These are phyloP conservation scores for Hipposideros armiger DNA, from an alignment of 2,113 vertebrate species.

Conservation along the genomic window DNA sequence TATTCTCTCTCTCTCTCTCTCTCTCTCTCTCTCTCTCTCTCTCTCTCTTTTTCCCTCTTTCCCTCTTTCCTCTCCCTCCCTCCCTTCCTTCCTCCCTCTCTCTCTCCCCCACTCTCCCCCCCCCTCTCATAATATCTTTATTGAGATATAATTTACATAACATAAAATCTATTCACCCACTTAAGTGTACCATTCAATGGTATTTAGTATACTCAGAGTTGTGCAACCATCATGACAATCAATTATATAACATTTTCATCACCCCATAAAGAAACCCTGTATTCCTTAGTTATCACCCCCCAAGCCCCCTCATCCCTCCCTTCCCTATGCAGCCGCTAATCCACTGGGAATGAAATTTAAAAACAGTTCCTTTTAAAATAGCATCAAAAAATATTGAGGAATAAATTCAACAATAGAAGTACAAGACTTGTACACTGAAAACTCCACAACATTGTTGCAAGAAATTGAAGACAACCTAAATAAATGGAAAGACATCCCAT, in stretches of 20 bases:
- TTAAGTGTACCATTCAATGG: neutral
- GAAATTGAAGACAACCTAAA: neutral
- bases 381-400: slow-evolving; percentile 2
- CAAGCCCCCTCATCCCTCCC: neutral
- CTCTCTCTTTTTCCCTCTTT: neutral
- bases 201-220: neutral
- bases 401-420: neutral
- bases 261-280: neutral
- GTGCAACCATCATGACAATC: neutral
- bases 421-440: neutral
- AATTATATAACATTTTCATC: neutral
- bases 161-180: neutral
- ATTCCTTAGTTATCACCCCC: neutral
- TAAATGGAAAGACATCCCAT: neutral
- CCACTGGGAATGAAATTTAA: neutral
- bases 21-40: neutral
- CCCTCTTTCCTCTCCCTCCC: neutral
- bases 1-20: neutral
- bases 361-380: neutral
- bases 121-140: neutral
- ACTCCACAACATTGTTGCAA: neutral
- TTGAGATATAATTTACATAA: neutral
- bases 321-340: neutral
- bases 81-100: neutral
- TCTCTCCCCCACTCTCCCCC: neutral